Conservation (phyloP, 1,140 invertebrate genomes). For the Nylanderia fulva region DNA sequence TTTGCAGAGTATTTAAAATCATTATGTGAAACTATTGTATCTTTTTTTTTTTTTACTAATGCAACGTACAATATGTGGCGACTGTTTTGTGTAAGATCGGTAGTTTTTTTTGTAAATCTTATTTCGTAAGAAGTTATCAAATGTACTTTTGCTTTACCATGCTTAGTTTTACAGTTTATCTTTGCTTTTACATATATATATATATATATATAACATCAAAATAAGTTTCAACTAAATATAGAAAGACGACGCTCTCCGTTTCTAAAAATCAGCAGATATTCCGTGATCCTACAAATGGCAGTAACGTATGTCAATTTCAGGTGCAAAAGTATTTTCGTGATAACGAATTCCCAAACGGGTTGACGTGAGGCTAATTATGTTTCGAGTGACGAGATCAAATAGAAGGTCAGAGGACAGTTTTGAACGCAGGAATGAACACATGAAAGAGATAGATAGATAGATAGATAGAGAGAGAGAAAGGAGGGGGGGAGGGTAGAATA, state of each 20-base stretch:
- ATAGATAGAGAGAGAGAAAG: neutral
- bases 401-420: conserved; percentile 69
- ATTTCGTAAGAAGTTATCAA: neutral
- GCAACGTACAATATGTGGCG: too few species aligned
- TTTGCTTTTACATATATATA: neutral
- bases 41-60: neutral
- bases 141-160: neutral
- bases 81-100: neutral
- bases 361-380: conserved; percentile 77
- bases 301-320: conserved; percentile 57
- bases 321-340: conserved; percentile 34
- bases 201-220: neutral
- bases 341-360: conserved; percentile 72
- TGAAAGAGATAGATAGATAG: neutral
- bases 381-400: conserved; percentile 81
- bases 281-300: neutral
- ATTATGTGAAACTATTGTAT: neutral
- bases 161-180: conserved; percentile 12
- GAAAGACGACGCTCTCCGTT: neutral
- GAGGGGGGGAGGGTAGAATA: conserved; percentile 3
- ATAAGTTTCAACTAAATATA: neutral
- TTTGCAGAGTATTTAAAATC: too few species aligned
- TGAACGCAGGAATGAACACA: conserved; percentile 68
- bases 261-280: conserved; percentile 11
- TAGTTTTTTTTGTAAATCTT: neutral